Conservation (phyloP, 2,888 invertebrate genomes). For the Xylocampa areola region DNA sequence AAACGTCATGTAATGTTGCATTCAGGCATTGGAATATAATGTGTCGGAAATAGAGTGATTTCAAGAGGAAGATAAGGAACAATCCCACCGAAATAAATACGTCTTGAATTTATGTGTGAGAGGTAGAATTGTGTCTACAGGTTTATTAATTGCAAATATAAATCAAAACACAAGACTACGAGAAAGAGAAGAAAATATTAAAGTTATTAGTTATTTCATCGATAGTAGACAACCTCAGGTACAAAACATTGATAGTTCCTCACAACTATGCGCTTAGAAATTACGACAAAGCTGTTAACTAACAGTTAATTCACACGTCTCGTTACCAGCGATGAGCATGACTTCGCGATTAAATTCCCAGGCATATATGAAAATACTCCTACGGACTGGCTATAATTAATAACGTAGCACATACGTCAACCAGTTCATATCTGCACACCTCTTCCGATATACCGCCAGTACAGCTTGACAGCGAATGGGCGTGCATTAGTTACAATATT, state of each 20-base stretch:
- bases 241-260: too few species aligned
- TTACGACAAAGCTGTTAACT: neutral
- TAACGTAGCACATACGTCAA: constrained; percentile 70
- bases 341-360: constrained; percentile 65
- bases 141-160: too few species aligned
- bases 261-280: constrained; percentile 5
- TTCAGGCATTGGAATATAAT: constrained; percentile 14
- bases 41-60: constrained; percentile 19
- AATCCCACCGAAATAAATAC: neutral
- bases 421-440: constrained; percentile 72
- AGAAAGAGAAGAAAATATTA: too few species aligned
- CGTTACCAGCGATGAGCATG: constrained; percentile 40
- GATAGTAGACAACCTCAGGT: too few species aligned
- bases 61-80: constrained; percentile 4
- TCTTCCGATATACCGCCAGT: constrained; percentile 68
- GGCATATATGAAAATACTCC: constrained; percentile 66
- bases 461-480: constrained; percentile 78
- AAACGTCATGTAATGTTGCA: constrained; percentile 22
- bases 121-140: too few species aligned
- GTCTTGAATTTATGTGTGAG: too few species aligned
- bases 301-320: constrained; percentile 33
- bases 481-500: constrained; percentile 68
- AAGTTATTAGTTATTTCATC: too few species aligned
- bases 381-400: constrained; percentile 69
- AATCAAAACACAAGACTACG: too few species aligned